Evolutionary conservation across 2,113 vertebrate species (phyloP), one percentile per base, ranked within the genome.

Genomic region (Crotalus viridis): DNA sequence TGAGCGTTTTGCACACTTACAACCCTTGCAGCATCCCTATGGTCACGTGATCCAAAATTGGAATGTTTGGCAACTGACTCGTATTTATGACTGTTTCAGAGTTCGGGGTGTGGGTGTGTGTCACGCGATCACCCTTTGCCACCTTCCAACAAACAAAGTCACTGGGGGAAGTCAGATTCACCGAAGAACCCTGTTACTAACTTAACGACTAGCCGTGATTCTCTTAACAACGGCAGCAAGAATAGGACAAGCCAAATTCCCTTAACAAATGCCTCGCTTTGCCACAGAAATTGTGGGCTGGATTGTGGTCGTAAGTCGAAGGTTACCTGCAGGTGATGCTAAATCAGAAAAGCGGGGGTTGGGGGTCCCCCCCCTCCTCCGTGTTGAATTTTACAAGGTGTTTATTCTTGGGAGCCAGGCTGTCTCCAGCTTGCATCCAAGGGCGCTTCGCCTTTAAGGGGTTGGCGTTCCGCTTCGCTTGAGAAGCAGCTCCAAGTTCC

Each of bases 401-500:
- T 33, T 69, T 69, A 46, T 56, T 19, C 13, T 39, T 39, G 74
- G 17, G 17, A 81, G 17, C 74, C 17, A 43, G 74, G 74, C 7
- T 81, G 74, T 81, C 74, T 81, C 33, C 17, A 6, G 74, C 74
- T 81, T 81, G 74, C 74, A 81, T 6, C 33, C 74, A 4, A 81
- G 33, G 17, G 17, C 33, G 48, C 85, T 69, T 69, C 95, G 94
- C 97, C 96, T 97, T 97, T 97, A 97, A 97, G 97, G 95, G 96
- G 97, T 96, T 94, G 96, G 95, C 95, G 95, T 95, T 96, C 94
- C 28, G 95, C 93, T 94, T 94, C 85, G 95, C 96, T 96, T 59
- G 81, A 57, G 69, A 81, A 81, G 92, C 89, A 1, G 46, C 9
- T n/a, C 57, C 48, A 43, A 61, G 89, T 26, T 95, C 96, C 96